phyloP scores from a whole-genome alignment of 2,797 vertebrate species.

The Naso thynnoides region DNA sequence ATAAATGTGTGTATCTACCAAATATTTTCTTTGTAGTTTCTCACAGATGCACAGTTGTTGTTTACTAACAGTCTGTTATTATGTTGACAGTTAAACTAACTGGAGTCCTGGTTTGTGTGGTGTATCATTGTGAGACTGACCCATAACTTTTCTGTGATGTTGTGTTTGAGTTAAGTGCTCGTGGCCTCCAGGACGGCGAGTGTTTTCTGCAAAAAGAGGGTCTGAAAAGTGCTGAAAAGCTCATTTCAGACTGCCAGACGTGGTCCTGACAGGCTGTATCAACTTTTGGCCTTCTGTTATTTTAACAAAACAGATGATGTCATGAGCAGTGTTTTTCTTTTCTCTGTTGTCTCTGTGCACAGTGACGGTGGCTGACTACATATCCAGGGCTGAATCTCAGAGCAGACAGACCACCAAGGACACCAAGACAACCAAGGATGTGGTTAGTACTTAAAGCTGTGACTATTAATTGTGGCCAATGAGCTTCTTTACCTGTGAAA shows the following conservation, averaged over 20 bases:
- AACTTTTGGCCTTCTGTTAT: neutral
- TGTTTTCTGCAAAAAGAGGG: neutral
- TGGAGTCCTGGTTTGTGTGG: neutral
- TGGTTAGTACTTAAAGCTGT: conserved; percentile 86
- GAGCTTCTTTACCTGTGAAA: no score
- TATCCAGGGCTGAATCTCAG: conserved; percentile 98
- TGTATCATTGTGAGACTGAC: neutral
- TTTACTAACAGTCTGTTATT: conserved; percentile 31
- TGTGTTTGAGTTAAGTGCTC: neutral
- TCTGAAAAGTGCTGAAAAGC: neutral
- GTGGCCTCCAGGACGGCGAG: neutral
- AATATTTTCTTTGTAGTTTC: neutral
- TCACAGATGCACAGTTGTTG: neutral
- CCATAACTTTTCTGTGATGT: conserved; percentile 19
- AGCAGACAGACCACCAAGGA: conserved; percentile 94
- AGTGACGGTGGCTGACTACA: conserved; percentile 99
- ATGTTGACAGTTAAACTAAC: neutral
- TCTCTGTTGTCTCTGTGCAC: conserved; percentile 37
- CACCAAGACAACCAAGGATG: conserved; percentile 92
- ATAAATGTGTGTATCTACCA: neutral
- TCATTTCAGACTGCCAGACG: neutral
- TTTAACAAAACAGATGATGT: neutral
- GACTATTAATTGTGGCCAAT: no score
- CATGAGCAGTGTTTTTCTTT: conserved; percentile 7
- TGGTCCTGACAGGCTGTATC: neutral